Evolutionary conservation across 2,113 vertebrate genomes (phyloP).

Genomic region (Pao palembangensis): DNA sequence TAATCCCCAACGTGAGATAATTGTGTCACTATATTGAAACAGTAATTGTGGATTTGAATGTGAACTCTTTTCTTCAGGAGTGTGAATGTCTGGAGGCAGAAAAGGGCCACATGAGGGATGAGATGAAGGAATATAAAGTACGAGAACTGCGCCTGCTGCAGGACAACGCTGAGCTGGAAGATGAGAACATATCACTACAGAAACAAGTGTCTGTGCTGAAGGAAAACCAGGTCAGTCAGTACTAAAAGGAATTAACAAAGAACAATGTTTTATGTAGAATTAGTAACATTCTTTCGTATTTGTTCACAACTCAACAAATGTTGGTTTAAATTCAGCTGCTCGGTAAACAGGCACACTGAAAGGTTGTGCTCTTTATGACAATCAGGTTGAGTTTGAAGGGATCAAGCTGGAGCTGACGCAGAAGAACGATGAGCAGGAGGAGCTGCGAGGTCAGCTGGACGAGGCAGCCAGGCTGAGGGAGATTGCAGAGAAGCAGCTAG

Average conservation of each 20-base stretch:
- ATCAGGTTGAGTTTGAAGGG: slow-evolving; percentile 82
- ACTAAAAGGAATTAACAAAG: not conserved
- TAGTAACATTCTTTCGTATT: too few species aligned
- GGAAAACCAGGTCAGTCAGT: slow-evolving; percentile 78
- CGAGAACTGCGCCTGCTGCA: slow-evolving; percentile 78
- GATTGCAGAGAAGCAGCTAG: slow-evolving; percentile 78
- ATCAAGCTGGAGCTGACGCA: slow-evolving; percentile 79
- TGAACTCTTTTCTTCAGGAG: slow-evolving; percentile 64
- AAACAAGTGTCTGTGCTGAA: slow-evolving; percentile 82
- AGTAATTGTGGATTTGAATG: not conserved
- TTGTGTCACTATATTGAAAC: not conserved
- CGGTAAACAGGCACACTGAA: too few species aligned
- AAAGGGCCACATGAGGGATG: slow-evolving; percentile 73
- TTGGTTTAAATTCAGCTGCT: too few species aligned
- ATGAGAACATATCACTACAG: slow-evolving; percentile 82
- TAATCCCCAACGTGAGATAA: not conserved
- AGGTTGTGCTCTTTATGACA: not conserved
- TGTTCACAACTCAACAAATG: too few species aligned
- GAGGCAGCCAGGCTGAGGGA: slow-evolving; percentile 74
- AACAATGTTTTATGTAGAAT: too few species aligned
- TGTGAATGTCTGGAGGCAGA: slow-evolving; percentile 75
- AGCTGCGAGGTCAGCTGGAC: slow-evolving; percentile 73
- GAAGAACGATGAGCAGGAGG: slow-evolving; percentile 78
- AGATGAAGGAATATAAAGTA: slow-evolving; percentile 80
- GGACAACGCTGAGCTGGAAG: slow-evolving; percentile 80